Evolutionary conservation across 2,797 vertebrate genomes (phyloP).

Genomic region (Enteromius radiatus): DNA sequence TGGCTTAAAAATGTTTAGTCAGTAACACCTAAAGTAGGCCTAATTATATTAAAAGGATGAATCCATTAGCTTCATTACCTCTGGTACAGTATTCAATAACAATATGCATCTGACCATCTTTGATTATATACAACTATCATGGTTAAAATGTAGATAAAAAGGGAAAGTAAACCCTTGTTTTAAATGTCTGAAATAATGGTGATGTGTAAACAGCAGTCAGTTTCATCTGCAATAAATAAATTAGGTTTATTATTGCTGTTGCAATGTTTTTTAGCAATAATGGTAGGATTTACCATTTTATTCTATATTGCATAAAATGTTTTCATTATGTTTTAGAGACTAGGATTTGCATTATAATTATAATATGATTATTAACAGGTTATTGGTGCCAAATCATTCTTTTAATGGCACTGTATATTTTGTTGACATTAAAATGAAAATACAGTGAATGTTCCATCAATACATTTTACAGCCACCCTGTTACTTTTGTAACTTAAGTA

Average conservation of each 20-base stretch:
- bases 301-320: background rate
- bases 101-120: background rate
- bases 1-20: background rate
- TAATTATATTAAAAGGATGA: background rate
- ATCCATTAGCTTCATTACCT: background rate
- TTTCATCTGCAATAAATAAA: background rate
- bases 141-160: background rate
- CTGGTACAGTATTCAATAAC: background rate
- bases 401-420: background rate
- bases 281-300: background rate
- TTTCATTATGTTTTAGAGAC: background rate
- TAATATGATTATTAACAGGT: background rate
- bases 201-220: background rate
- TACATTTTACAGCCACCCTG: background rate
- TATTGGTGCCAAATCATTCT: background rate
- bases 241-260: background rate
- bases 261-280: background rate
- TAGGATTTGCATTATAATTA: background rate
- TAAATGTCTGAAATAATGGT: background rate
- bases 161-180: background rate
- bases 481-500: background rate
- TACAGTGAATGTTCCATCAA: background rate
- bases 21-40: no score
- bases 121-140: background rate
- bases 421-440: background rate